phyloP scores from a whole-genome alignment of 2,888 invertebrate species.

The Drosophila sordidula region DNA sequence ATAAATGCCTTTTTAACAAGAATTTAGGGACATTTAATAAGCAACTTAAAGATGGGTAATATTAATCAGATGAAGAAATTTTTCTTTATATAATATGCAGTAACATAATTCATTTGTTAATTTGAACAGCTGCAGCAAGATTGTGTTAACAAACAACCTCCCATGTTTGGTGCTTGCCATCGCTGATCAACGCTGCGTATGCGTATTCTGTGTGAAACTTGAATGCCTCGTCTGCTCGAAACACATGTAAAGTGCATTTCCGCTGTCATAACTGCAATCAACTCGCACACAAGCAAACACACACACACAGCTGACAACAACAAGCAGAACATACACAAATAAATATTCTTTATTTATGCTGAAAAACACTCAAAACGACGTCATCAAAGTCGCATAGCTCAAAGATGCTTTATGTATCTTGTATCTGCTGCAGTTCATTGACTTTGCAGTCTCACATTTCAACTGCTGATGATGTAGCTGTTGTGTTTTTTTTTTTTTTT shows the following conservation, averaged over 20 bases:
- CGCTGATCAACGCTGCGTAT: conserved; percentile 36
- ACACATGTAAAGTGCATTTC: conserved; percentile 35
- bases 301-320: conserved; percentile 21
- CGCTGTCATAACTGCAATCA: conserved; percentile 24
- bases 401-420: conserved; percentile 38
- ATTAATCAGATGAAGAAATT: too few relatives aligned
- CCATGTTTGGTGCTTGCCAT: neutral
- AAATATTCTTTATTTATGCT: conserved; percentile 26
- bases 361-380: conserved; percentile 33
- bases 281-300: conserved; percentile 2
- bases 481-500: conserved; percentile 15
- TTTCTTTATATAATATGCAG: neutral
- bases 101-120: conserved; percentile 21
- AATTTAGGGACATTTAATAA: too few relatives aligned
- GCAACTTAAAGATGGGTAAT: too few relatives aligned
- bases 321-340: conserved; percentile 22
- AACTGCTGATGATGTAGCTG: conserved; percentile 11
- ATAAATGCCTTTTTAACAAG: too few relatives aligned
- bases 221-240: conserved; percentile 11
- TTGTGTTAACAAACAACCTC: neutral
- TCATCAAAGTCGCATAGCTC: conserved; percentile 50
- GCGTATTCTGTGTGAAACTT: conserved; percentile 40
- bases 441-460: conserved; percentile 33
- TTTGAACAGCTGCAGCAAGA: conserved; percentile 33
- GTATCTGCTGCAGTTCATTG: conserved; percentile 55